These are phyloP conservation scores for Gadopsis marmoratus DNA, from an alignment of 2,797 vertebrate genomes.

Conservation along the genomic window DNA sequence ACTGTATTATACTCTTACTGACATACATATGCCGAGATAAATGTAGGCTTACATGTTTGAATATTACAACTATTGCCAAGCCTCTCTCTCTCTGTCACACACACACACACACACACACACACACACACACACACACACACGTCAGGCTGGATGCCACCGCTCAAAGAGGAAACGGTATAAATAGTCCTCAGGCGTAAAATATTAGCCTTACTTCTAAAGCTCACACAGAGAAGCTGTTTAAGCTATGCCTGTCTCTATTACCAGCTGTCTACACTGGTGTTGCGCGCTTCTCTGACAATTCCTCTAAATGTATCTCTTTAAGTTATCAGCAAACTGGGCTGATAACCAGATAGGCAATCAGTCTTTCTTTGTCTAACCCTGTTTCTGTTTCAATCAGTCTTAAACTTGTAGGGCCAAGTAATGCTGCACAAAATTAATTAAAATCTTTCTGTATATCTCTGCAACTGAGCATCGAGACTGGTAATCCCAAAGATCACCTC, in stretches of 20 bases:
- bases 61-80: conserved; percentile 21
- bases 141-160: conserved; percentile 24
- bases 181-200: conserved; percentile 38
- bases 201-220: conserved; percentile 38
- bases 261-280: conserved; percentile 48
- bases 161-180: conserved; percentile 30
- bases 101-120: background rate
- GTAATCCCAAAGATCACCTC: conserved; percentile 17
- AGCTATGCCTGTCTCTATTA: conserved; percentile 60
- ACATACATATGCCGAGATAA: background rate
- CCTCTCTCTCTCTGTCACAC: background rate
- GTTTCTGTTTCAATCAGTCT: conserved; percentile 39
- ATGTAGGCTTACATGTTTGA: conserved; percentile 16
- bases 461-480: conserved; percentile 13
- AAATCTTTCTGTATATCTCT: conserved; percentile 13
- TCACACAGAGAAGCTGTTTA: conserved; percentile 42
- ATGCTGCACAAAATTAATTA: background rate
- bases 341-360: conserved; percentile 30
- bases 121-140: background rate
- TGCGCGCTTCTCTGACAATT: conserved; percentile 44
- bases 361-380: conserved; percentile 11
- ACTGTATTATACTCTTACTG: background rate
- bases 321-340: conserved; percentile 35
- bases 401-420: background rate
- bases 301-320: conserved; percentile 53